Base-by-base conservation (phyloP, 2,113 vertebrate genomes). In the Trichomycterus rosablanca region DNA sequence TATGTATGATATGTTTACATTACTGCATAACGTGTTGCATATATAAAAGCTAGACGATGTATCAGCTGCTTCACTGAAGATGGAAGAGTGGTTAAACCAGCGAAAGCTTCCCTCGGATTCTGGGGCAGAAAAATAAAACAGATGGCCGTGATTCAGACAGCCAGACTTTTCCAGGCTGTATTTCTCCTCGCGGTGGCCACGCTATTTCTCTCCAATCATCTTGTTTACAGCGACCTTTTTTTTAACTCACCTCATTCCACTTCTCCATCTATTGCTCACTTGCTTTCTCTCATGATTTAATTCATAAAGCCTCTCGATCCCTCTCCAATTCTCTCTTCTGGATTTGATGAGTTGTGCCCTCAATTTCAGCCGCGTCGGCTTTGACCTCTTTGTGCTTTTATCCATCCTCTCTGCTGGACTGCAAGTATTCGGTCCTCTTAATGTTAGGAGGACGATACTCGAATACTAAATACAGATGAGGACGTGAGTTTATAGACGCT, bases 41-140 rank as follows among this genome's bases (percentile, higher is more conserved):
- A n/a, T n/a, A n/a, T n/a, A n/a, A n/a, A n/a, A n/a, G n/a, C n/a
- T n/a, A n/a, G n/a, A n/a, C n/a, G n/a, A n/a, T n/a, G n/a, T n/a
- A n/a, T n/a, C n/a, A n/a, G n/a, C n/a, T n/a, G n/a, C n/a, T n/a
- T n/a, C n/a, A n/a, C 26, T 34, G 50, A 7, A 52, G 50, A 52
- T 9, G n/a, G 50, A 30, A 15, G 50, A 19, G 30, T 34, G 15
- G 26, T n/a, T 2, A 43, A 9, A 16, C 3, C 18, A 16, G 39
- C 15, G 40, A 43, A 15, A 44, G 15, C 50, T 35, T 35, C 18
- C 12, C 28, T 28, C n/a, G 28, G 16, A n/a, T 18, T 32, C 26
- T 34, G 28, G 14, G 50, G 30, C 50, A 53, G 30, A 53, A 53
- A n/a, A 22, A 35, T 14, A 10, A 35, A 53, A 53, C 28, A 53